Evolutionary conservation across 2,113 vertebrate genomes (phyloP).

Genomic region (Oxyruncus cristatus): DNA sequence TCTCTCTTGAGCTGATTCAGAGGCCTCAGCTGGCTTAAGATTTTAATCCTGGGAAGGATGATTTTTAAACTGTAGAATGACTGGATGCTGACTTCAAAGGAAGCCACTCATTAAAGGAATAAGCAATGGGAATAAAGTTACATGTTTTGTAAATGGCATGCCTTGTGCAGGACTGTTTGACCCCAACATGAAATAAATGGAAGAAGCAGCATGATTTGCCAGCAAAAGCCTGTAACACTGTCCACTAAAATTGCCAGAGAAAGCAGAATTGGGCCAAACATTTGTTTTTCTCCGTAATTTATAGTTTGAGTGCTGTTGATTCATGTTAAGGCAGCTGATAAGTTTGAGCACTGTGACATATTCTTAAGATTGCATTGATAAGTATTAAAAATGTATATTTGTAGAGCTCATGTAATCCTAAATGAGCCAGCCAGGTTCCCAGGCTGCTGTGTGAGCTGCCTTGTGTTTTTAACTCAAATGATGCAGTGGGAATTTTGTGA

Average conservation of each 20-base stretch:
- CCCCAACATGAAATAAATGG: neutral
- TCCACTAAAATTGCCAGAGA: neutral
- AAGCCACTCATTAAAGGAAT: neutral
- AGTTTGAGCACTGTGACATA: neutral
- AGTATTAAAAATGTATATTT: neutral
- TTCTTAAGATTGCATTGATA: neutral
- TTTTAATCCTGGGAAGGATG: neutral
- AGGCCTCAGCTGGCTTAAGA: neutral
- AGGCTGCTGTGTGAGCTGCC: neutral
- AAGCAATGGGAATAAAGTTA: neutral
- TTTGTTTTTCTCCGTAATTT: neutral
- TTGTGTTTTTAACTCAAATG: neutral
- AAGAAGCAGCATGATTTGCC: neutral
- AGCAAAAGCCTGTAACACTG: neutral
- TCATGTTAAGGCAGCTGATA: neutral
- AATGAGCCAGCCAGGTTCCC: neutral
- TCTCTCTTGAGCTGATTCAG: neutral
- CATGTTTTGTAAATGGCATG: neutral
- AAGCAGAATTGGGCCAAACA: rapidly evolving
- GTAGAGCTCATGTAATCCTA: neutral
- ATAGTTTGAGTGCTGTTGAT: neutral
- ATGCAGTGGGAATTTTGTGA: neutral
- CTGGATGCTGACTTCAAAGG: neutral
- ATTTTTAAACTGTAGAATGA: neutral
- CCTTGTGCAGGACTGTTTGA: neutral